A percentile compares a stretch with the other conserved stretches of the same genome.
These are phyloP conservation scores for Jaculus jaculus DNA, from an alignment of 2,113 vertebrate species.

Conservation along the genomic window DNA sequence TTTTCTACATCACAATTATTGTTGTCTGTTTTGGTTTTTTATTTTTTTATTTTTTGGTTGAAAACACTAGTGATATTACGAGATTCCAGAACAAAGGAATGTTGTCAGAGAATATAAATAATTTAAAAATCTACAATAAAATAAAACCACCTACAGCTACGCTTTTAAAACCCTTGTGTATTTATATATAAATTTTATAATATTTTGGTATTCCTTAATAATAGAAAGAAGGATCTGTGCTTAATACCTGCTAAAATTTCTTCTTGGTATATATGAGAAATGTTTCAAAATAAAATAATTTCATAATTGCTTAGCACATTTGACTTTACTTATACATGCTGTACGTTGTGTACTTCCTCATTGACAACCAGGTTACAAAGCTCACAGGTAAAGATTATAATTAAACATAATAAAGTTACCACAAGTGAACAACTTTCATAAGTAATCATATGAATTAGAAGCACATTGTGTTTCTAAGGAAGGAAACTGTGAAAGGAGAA, in stretches of 20 bases:
- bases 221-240: background rate
- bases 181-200: background rate
- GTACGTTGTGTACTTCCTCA: background rate
- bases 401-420: background rate
- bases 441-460: background rate
- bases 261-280: background rate
- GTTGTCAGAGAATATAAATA: background rate
- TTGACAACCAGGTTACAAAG: background rate
- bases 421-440: background rate
- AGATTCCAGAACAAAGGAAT: background rate
- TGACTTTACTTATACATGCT: background rate
- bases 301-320: background rate
- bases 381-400: background rate
- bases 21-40: background rate
- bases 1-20: background rate
- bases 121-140: background rate
- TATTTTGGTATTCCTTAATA: background rate
- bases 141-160: background rate
- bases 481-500: background rate
- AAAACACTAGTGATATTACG: background rate
- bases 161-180: background rate
- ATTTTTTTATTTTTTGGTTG: no score
- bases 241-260: background rate
- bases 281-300: background rate
- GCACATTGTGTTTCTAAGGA: background rate